Percentiles rank a stretch among this genome's conserved stretches.
Conservation (phyloP, 2,113 vertebrate species). For the Peromyscus californicus region DNA sequence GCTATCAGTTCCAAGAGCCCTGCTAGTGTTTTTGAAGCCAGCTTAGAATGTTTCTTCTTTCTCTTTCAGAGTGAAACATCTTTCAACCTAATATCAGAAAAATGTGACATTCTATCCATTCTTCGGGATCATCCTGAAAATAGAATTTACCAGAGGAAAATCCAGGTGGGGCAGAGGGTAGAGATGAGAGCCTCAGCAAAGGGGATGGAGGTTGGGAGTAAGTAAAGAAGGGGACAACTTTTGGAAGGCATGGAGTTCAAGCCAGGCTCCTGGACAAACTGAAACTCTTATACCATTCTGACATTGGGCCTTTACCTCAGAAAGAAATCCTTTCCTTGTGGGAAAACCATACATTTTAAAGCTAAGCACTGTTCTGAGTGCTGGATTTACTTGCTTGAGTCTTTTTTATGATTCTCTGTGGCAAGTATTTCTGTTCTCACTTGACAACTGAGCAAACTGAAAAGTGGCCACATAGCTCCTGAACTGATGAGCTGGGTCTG, state of each 20-base stretch:
- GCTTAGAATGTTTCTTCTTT: not conserved
- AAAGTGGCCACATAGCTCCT: too few relatives aligned
- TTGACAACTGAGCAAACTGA: not conserved
- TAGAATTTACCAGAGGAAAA: constrained; percentile 86
- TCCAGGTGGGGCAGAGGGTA: constrained; percentile 77
- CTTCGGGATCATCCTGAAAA: constrained; percentile 85
- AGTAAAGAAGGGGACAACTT: not conserved
- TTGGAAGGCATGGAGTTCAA: not conserved
- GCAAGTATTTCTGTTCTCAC: not conserved
- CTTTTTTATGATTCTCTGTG: not conserved
- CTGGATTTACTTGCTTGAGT: not conserved
- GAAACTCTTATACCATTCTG: not conserved
- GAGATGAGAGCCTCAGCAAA: not conserved
- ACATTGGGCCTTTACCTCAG: not conserved
- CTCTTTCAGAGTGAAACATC: constrained; percentile 81
- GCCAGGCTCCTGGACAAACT: not conserved
- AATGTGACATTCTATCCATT: constrained; percentile 88
- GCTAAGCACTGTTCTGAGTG: not conserved
- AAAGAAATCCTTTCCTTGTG: not conserved
- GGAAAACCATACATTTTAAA: not conserved
- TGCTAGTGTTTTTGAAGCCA: not conserved
- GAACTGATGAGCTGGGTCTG: not conserved
- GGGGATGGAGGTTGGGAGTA: not conserved
- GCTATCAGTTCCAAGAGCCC: not conserved
- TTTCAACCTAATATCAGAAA: constrained; percentile 86